Base-by-base conservation (phyloP, 1,140 invertebrate species). In the Doryteuthis pealeii region DNA sequence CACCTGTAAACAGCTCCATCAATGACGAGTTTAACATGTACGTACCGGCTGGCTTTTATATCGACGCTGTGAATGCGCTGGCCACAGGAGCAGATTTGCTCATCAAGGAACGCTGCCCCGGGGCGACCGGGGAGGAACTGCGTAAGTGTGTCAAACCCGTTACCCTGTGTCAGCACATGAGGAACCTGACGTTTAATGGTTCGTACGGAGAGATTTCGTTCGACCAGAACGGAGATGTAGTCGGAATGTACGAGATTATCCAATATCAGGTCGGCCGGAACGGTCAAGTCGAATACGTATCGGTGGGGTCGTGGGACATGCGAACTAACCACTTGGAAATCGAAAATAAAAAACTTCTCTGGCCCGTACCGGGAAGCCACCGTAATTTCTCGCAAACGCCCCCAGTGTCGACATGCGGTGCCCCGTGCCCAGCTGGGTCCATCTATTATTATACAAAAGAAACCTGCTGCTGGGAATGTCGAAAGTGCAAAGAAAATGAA, bases 11-110 rank as follows among this genome's bases (percentile, higher is more conserved):
- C 66, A 26, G n/a, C n/a, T 32, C 30, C 26, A 14, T 68, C 26
- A 30, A 31, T 22, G 75, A 30, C 74, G 72, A 26, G 28, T 31
- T 45, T 28, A 15, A 32, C 14, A 32, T 32, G 67, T 26, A 74
- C 72, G 71, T 49, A 35, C 35, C 26, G 43, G 54, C 49, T n/a
- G 49, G n/a, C n/a, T 33, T 68, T 54, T 54, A 43, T 14, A 92
- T 95, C 22, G 93, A 95, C 84, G 94, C 93, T 31, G 93, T 95
- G 3, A 94, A 93, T 82, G 93, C 94, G 0, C 93, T 95, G 83
- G 94, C 94, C 2, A 89, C 93, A 81, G 94, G 93, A 0, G 88
- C 95, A 6, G 89, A 92, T 79, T 87, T 71, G 10, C 49, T 78
- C n/a, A 72, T 80, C 1, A 65, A 75, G 26, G 71, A 76, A 12